Base-by-base conservation (phyloP, 2,113 vertebrate species). In the Aramus guarauna region DNA sequence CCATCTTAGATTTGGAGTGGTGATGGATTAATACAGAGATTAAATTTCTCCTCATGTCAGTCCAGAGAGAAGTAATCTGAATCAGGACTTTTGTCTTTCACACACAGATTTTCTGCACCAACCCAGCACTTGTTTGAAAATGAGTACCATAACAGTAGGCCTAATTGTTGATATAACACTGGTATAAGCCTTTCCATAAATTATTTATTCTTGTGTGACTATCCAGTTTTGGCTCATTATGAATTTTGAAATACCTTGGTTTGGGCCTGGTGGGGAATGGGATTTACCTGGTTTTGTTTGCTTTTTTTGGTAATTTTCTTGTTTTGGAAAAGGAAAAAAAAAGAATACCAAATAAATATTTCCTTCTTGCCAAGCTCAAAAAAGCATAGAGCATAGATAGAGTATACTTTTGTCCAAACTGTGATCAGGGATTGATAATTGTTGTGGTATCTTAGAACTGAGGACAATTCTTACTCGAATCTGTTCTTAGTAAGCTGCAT, bases 211-310 rank as follows among this genome's bases (percentile, higher is more conserved):
- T 58, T 48, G 6, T 60, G 11, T 58, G 27, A 8, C 19, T 85
- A 23, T 68, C 9, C 4, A 39, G 3, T 36, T 36, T 75, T 62
- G 26, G 84, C 5, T 67, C 8, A 52, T 20, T 55, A 21, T 12
- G 13, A 63, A 41, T 45, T 90, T 50, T 66, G 15, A 76, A 92
- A 26, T 66, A 8, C 1, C 3, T 32, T 69, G 6, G 2, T n/a
- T n/a, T 36, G 15, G 20, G 2, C 10, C 5, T 81, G 3, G 1
- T 24, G 9, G 0, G 5, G 29, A 85, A 73, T 23, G 7, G 2
- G 3, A 37, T 82, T 64, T 82, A 5, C 8, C 63, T 50, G 0
- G 0, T 52, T 69, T 74, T 45, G 4, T 27, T 74, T 34, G 6
- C 24, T 55, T 43, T 19, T 39, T 71, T 50, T n/a, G 3, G 1